phyloP scores from a whole-genome alignment of 1,140 invertebrate species.

The Heterodera schachtii region DNA sequence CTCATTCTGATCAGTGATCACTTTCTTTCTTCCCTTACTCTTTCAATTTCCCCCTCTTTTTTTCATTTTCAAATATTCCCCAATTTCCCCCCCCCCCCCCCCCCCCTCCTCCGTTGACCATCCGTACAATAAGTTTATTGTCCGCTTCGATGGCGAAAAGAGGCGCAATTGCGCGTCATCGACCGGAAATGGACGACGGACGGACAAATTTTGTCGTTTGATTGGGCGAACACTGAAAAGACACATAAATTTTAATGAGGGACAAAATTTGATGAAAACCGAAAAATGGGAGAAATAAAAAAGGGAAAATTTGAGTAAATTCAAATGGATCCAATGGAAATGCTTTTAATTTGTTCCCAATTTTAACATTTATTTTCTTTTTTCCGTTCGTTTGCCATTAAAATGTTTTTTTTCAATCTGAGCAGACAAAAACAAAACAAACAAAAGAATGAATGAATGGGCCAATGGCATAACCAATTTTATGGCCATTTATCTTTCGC shows the following conservation, averaged over 20 bases:
- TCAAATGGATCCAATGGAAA: neutral
- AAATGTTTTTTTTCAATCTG: neutral
- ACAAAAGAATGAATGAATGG: too few relatives aligned
- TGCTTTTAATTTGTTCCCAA: neutral
- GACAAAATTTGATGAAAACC: neutral
- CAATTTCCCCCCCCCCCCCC: neutral
- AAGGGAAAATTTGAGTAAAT: too few relatives aligned
- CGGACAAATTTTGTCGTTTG: neutral
- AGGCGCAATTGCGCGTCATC: neutral
- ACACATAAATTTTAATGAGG: neutral
- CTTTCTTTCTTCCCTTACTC: too few relatives aligned
- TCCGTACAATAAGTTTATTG: neutral
- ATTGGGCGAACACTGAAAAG: neutral
- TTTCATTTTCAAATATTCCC: neutral
- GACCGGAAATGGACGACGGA: neutral
- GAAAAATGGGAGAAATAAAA: neutral
- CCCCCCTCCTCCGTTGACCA: neutral
- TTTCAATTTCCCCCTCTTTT: too few relatives aligned
- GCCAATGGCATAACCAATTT: neutral
- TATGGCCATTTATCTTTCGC: neutral
- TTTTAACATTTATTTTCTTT: neutral
- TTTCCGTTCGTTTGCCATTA: neutral
- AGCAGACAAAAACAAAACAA: neutral
- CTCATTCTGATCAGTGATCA: too few relatives aligned
- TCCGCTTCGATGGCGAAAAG: neutral